Conservation (phyloP, 2,888 invertebrate species). For the Coenonympha glycerion region DNA sequence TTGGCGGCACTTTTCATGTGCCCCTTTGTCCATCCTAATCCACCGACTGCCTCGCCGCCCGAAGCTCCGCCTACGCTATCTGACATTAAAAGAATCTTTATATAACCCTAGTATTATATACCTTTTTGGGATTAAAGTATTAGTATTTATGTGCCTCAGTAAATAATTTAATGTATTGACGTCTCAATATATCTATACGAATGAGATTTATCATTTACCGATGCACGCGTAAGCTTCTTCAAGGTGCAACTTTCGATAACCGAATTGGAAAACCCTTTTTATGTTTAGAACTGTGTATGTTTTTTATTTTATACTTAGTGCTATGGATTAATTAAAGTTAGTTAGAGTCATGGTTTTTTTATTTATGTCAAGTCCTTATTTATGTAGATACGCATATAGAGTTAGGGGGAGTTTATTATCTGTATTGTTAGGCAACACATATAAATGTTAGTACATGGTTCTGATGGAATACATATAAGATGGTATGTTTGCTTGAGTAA, state of each 20-base stretch:
- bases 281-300: too few relatives aligned
- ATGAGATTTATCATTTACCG: background rate
- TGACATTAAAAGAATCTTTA: constrained; percentile 17
- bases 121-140: background rate
- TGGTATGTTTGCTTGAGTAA: too few relatives aligned
- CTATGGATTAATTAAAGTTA: too few relatives aligned
- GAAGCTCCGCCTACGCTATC: constrained; percentile 37
- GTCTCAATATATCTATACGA: background rate
- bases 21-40: constrained; percentile 67
- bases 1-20: constrained; percentile 69
- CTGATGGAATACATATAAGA: too few relatives aligned
- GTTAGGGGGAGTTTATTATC: too few relatives aligned
- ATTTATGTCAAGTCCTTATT: too few relatives aligned
- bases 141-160: background rate
- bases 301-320: too few relatives aligned
- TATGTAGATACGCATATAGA: too few relatives aligned
- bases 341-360: too few relatives aligned
- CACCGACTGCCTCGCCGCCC: constrained; percentile 42
- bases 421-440: too few relatives aligned
- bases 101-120: constrained; percentile 5
- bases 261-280: background rate
- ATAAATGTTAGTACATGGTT: too few relatives aligned
- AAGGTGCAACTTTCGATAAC: background rate
- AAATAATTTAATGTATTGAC: background rate
- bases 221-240: background rate